These are phyloP conservation scores for Solea senegalensis DNA, from an alignment of 2,113 vertebrate species.

Conservation along the genomic window DNA sequence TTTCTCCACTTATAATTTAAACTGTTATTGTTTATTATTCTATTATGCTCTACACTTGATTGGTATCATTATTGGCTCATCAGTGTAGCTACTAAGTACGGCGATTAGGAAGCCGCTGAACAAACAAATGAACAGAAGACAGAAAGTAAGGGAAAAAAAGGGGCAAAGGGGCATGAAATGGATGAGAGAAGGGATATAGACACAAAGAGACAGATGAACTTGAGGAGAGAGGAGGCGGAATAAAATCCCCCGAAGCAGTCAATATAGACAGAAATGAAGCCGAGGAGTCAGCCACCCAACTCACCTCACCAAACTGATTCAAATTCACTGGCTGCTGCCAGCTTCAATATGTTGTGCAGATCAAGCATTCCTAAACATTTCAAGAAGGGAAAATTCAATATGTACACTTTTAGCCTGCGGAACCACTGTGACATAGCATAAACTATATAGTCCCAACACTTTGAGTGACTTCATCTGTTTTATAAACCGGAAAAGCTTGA, in stretches of 20 bases:
- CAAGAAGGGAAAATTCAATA: conserved; percentile 45
- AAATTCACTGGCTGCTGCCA: conserved; percentile 52
- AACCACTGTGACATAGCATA: not conserved
- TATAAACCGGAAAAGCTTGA: not conserved
- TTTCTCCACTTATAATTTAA: too few species aligned
- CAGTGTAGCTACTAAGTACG: not conserved
- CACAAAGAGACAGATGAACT: conserved; percentile 14
- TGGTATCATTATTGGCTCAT: too few species aligned
- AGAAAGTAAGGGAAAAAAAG: conserved; percentile 9
- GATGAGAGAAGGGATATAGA: conserved; percentile 17
- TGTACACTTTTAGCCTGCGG: conserved; percentile 13
- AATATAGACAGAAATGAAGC: conserved; percentile 62
- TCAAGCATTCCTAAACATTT: conserved; percentile 51
- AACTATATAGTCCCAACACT: not conserved
- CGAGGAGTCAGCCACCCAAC: conserved; percentile 48
- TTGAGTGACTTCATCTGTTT: not conserved
- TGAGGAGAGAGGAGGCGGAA: conserved; percentile 23
- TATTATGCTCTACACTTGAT: too few species aligned
- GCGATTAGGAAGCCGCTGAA: not conserved
- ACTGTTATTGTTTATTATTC: too few species aligned
- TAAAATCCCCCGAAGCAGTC: conserved; percentile 49
- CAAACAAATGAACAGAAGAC: conserved; percentile 8
- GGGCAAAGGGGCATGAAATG: conserved; percentile 9
- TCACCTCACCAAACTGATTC: conserved; percentile 45
- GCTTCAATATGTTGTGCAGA: conserved; percentile 45